Conservation (phyloP, 2,888 invertebrate genomes). For the Dorcus hopei region DNA sequence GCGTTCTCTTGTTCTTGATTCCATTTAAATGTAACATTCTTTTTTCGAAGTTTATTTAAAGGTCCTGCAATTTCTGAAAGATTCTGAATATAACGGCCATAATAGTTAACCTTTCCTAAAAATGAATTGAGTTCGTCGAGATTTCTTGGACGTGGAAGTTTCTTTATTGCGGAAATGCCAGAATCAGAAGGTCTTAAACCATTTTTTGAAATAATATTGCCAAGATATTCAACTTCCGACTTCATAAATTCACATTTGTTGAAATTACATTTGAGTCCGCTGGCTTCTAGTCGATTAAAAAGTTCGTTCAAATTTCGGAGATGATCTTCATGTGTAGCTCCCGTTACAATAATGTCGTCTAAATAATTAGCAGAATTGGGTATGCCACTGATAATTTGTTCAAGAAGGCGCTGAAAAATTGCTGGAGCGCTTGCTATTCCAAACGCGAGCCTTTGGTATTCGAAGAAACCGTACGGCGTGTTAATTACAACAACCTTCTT, state of each 20-base stretch:
- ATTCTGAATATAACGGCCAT: background rate
- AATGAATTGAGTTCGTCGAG: background rate
- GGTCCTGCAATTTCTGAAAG: background rate
- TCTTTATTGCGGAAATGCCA: background rate
- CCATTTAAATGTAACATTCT: background rate
- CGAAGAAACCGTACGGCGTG: background rate
- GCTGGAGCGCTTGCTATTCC: background rate
- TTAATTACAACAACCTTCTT: background rate
- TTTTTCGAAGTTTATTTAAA: background rate
- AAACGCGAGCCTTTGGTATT: background rate
- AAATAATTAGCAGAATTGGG: background rate
- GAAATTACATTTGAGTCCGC: background rate
- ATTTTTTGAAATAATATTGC: background rate
- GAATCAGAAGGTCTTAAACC: background rate
- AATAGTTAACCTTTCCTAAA: background rate
- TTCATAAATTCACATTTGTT: too few species aligned
- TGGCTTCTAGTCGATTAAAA: background rate
- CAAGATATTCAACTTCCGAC: too few species aligned
- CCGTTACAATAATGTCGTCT: background rate
- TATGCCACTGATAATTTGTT: background rate
- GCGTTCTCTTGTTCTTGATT: background rate
- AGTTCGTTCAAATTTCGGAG: background rate
- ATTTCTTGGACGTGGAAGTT: background rate
- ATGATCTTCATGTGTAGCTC: background rate
- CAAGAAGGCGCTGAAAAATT: background rate